Base-by-base conservation (phyloP, 2,797 vertebrate species). In the Sebastes trivittatus region DNA sequence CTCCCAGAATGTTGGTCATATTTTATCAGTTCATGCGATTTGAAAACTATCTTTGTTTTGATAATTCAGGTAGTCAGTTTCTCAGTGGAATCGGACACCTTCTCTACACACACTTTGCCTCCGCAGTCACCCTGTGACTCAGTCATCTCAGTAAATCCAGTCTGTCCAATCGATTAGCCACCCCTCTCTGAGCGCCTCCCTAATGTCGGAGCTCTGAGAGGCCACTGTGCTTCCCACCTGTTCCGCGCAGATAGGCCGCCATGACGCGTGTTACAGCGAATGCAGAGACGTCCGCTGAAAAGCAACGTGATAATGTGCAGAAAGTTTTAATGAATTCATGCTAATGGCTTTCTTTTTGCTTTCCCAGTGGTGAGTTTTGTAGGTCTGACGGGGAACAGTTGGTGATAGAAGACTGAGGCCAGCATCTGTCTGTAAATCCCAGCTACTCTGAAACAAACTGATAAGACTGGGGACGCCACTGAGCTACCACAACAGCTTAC, bases 131-230 rank as follows among this genome's bases (percentile, higher is more conserved):
- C 71, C 72, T 63, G 88, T 84, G 72, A 88, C 86, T 88, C 85
- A 80, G 77, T 85, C 87, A 46, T 63, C 85, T 83, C 86, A 78
- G 86, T 81, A 89, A 92, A 93, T 87, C 88, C 75, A 72, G 87
- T 88, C 87, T 86, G 86, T 91, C 84, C 58, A 92, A 94, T 94
- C 75, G 82, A 94, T 94, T 91, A 82, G 84, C 83, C 88, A 81
- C 80, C 87, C 75, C 63, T 84, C 80, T 80, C 64, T 73, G 38
- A 66, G 73, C 79, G 8, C 72, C 89, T 81, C 85, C 72, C 78
- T 81, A 82, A 89, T 85, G 83, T 62, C 58, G 69, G 67, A 83
- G 72, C 87, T 75, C 64, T 54, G 86, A 88, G 81, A 80, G 77
- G 64, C 83, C 63, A 20, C 75, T 84, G 83, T 84, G 81, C 85